Conservation (phyloP, 2,113 vertebrate genomes). For the Pavo muticus region DNA sequence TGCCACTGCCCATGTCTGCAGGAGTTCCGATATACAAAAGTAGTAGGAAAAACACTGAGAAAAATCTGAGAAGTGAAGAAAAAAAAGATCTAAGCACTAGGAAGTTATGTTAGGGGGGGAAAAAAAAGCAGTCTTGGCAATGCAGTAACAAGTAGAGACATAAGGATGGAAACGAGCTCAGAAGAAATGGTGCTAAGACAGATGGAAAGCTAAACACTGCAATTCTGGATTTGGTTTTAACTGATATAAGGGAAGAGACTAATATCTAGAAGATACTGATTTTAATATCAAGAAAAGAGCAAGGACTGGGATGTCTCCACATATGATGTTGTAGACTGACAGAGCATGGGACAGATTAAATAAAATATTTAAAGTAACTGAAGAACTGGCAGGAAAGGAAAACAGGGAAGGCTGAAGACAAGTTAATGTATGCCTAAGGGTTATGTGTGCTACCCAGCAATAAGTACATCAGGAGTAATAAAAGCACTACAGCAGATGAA, state of each 20-base stretch:
- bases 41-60: neutral
- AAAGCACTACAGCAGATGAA: constrained; percentile 61
- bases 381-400: constrained; percentile 56
- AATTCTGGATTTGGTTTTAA: neutral
- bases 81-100: neutral
- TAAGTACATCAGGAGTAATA: constrained; percentile 65
- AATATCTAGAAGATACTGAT: neutral
- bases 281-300: neutral
- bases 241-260: neutral
- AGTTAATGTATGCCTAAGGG: constrained; percentile 60
- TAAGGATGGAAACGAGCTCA: neutral
- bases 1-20: neutral
- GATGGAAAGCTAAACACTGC: neutral
- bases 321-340: neutral
- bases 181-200: neutral
- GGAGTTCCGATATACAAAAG: neutral
- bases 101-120: neutral
- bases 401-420: constrained; percentile 45
- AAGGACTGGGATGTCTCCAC: neutral
- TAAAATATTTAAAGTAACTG: constrained; percentile 65
- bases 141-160: neutral
- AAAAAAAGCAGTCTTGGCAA: neutral
- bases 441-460: constrained; percentile 37
- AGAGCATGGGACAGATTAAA: constrained; percentile 24
- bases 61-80: neutral